A percentile compares a stretch with the other conserved stretches of the same genome.
Conservation (phyloP, 1,140 invertebrate genomes). For the Nomia melanderi region DNA sequence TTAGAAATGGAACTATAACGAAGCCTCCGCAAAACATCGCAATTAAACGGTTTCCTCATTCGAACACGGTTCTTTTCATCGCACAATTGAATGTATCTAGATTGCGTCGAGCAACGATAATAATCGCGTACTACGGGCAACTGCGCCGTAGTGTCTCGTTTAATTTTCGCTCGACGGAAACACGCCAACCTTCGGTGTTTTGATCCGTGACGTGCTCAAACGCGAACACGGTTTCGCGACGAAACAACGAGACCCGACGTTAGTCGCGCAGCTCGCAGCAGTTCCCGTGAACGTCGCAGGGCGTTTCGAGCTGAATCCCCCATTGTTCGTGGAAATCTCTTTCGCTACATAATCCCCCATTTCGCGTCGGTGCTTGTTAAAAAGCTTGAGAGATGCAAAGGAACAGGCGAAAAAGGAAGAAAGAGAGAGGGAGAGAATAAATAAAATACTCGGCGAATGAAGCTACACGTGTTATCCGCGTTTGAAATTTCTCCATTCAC, state of each 20-base stretch:
- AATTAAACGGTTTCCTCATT: too few relatives aligned
- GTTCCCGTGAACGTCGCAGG: neutral
- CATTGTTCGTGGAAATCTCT: neutral
- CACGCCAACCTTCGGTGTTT: neutral
- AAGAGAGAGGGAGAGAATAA: too few relatives aligned
- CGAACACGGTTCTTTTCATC: too few relatives aligned
- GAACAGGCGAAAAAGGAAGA: too few relatives aligned
- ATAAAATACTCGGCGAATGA: slow-evolving; percentile 12
- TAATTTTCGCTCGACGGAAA: neutral
- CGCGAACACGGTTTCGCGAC: neutral
- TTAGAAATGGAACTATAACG: too few relatives aligned
- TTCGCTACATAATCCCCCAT: slow-evolving; percentile 1
- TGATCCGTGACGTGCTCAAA: slow-evolving; percentile 12
- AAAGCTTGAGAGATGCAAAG: too few relatives aligned
- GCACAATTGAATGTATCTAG: neutral
- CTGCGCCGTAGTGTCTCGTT: too few relatives aligned
- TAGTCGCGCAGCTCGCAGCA: too few relatives aligned
- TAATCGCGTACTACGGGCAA: neutral
- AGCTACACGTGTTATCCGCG: too few relatives aligned
- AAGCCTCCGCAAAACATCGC: too few relatives aligned
- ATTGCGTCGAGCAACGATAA: neutral
- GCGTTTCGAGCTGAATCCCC: too few relatives aligned
- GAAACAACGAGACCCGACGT: neutral
- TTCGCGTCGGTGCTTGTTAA: neutral
- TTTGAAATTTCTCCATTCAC: too few relatives aligned